Evolutionary conservation across 2,888 invertebrate species (phyloP).

Genomic region (Pristionchus arcanus): DNA sequence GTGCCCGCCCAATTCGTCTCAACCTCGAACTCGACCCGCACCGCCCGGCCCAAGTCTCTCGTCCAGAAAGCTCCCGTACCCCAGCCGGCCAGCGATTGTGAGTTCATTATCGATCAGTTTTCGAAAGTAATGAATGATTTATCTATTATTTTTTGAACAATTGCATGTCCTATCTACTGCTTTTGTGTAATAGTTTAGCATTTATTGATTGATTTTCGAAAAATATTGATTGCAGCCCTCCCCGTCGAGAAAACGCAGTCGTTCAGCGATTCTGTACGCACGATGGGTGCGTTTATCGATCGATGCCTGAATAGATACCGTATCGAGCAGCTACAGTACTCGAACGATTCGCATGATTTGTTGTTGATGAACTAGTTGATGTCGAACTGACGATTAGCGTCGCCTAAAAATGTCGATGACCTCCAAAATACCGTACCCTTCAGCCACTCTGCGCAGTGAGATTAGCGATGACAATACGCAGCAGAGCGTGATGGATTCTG

Average conservation of each 20-base stretch:
- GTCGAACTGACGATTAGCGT: too few species aligned
- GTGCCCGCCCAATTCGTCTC: conserved; percentile 19
- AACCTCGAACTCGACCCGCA: background rate
- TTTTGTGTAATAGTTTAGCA: too few species aligned
- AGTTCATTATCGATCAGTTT: background rate
- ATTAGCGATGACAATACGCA: conserved; percentile 14
- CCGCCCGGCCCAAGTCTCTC: background rate
- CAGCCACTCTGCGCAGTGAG: conserved; percentile 19
- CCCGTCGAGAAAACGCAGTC: conserved; percentile 4
- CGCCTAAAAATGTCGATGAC: too few species aligned
- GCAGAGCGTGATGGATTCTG: background rate
- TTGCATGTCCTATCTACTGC: too few species aligned
- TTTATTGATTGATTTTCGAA: too few species aligned
- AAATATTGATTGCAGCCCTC: background rate
- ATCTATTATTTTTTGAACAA: too few species aligned
- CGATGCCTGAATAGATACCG: background rate
- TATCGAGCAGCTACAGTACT: background rate
- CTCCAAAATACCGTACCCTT: background rate
- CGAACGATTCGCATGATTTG: too few species aligned
- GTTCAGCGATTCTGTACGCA: background rate
- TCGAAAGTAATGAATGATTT: background rate
- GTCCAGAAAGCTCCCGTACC: background rate
- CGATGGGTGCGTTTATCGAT: background rate
- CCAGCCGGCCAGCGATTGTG: background rate
- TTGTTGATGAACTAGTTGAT: too few species aligned